Evolutionary conservation across 2,113 vertebrate genomes (phyloP), one percentile per base, ranked within the genome.

Genomic region (Phaetusa simplex): DNA sequence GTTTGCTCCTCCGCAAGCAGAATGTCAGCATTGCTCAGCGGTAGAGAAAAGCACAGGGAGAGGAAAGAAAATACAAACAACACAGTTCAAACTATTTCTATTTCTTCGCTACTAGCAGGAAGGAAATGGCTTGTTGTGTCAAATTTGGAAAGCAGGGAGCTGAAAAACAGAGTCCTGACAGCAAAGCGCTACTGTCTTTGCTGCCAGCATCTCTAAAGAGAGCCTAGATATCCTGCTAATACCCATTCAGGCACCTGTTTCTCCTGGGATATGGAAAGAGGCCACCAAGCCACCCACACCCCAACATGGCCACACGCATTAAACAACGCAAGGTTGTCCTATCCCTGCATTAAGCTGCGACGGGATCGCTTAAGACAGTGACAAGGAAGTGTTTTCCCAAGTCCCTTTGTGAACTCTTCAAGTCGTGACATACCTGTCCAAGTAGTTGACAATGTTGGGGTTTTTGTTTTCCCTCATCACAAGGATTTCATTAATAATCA

Each of bases 391-490:
- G 9, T 29, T 18, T 59, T 65, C 43, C 49, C 56, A 36, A 42
- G 24, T 19, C 49, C 49, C 16, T 82, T 7, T 13, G 26, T 6
- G 32, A 82, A 36, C 11, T 40, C 50, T 80, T 82, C 74, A 64
- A 66, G 73, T 4, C 77, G 62, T 12, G 36, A 94, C 82, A n/a
- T 97, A 99, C 99, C 99, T 99, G 98, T 99, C 99, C 98, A 99
- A 97, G 95, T 99, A 99, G 98, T 99, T 99, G 95, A 99, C 99
- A 7, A 99, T 99, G 93, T 99, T 99, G 36, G 99, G 99, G 97
- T 99, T 99, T 96, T 99, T 99, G 98, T 99, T 99, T 99, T 99
- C 99, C 99, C 99, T 99, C 99, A 99, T 99, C 82, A 99, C 99
- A 70, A 99, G 98, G 88, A 99, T 99, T 98, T 99, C 99, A 53